Percentiles rank a stretch among this genome's conserved stretches.
phyloP scores from a whole-genome alignment of 2,888 invertebrate species.

The Villa cingulata region DNA sequence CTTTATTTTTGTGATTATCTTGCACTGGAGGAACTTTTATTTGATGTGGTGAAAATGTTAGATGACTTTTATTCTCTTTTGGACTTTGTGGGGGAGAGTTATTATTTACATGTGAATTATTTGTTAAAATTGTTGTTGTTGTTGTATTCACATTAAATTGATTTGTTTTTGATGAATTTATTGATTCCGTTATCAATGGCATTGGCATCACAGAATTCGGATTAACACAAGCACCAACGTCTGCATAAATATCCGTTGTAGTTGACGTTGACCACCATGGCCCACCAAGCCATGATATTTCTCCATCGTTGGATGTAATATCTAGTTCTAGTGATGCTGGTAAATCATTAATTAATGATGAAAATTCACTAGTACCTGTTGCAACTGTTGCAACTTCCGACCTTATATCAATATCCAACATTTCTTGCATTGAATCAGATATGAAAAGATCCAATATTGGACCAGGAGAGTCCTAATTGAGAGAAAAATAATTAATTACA shows the following conservation, averaged over 20 bases:
- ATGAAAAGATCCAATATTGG: constrained; percentile 49
- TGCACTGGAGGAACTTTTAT: constrained; percentile 49
- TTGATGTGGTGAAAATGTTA: constrained; percentile 56
- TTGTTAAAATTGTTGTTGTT: constrained; percentile 25
- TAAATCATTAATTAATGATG: constrained; percentile 33
- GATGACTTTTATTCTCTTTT: constrained; percentile 51
- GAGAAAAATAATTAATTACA: constrained; percentile 7
- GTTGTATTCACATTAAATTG: constrained; percentile 25
- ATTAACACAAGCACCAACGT: constrained; percentile 60
- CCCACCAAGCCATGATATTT: constrained; percentile 23
- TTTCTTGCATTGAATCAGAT: constrained; percentile 69
- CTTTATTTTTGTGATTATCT: constrained; percentile 21
- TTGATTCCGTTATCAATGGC: constrained; percentile 52
- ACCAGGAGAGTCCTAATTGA: constrained; percentile 42
- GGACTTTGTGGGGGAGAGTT: constrained; percentile 45
- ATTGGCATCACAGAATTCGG: constrained; percentile 86
- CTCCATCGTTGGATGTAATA: constrained; percentile 24
- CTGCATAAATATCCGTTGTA: constrained; percentile 53
- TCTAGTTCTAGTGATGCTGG: constrained; percentile 36
- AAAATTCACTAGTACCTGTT: constrained; percentile 54
- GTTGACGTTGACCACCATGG: constrained; percentile 27
- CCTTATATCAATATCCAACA: constrained; percentile 81
- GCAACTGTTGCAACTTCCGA: constrained; percentile 70
- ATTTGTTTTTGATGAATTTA: constrained; percentile 26
- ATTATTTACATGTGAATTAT: constrained; percentile 22